Evolutionary conservation across 2,888 invertebrate species (phyloP), one percentile per base, ranked within the genome.

Genomic region (Phasia obesa): DNA sequence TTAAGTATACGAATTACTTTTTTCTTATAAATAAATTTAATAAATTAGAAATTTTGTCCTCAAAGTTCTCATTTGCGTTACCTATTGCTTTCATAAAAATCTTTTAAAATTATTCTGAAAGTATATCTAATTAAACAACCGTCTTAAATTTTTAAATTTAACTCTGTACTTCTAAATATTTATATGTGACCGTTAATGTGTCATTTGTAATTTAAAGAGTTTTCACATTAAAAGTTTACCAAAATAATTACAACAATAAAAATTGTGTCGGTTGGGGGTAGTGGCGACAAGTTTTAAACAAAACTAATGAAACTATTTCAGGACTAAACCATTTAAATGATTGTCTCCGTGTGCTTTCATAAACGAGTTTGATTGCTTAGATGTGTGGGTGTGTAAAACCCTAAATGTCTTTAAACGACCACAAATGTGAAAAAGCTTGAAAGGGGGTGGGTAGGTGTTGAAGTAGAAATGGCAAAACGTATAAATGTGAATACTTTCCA

Each of bases 301-400:
- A 76, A 71, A 81, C 64, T 70, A 70, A 70, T 59, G 57, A 81
- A 81, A 76, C 71, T 73, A 81, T 73, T 81, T 73, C n/a, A 49
- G 62, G 11, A 75, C 49, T 59, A 55, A 75, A 71, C 25, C 59
- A 25, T 60, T 79, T 60, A 23, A 60, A 67, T 53, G 53, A 67
- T 59, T 49, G n/a, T n/a, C 4, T 27, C 6, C 25, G 3, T 13
- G 21, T 11, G 27, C 11, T 5, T 51, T 35, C 35, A 31, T 15
- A 21, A 25, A 19, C 1, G 49, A 21, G 13, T 38, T 23, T 44
- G 13, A n/a, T 35, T 31, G n/a, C 19, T 17, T 19, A 7, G 11
- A 4, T 23, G 15, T 42, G n/a, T 23, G 47, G 23, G 59, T 23
- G 23, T 5, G 44, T 27, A 31, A 47, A 47, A 70, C n/a, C 23